These are phyloP conservation scores for Mercenaria mercenaria DNA, from an alignment of 1,140 invertebrate genomes.

Conservation along the genomic window DNA sequence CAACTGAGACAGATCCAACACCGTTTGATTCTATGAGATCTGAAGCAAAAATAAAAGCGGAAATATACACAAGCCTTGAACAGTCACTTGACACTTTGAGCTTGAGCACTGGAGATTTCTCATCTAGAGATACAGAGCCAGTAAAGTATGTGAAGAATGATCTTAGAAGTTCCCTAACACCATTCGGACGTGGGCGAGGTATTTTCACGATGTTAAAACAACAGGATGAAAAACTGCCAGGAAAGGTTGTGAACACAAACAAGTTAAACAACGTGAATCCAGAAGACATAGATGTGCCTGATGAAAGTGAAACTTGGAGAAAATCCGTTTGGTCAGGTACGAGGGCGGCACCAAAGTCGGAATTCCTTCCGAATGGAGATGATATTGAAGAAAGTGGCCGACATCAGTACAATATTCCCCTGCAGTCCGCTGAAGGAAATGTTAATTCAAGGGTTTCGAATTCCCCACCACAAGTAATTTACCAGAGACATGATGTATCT, in stretches of 20 bases:
- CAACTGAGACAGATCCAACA: neutral
- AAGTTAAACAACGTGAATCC: neutral
- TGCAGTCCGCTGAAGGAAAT: too few relatives aligned
- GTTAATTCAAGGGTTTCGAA: neutral
- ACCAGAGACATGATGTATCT: neutral
- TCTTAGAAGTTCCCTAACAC: neutral
- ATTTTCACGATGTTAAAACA: neutral
- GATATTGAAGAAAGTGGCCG: neutral
- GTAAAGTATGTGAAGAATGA: conserved; percentile 1
- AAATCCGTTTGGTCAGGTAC: neutral
- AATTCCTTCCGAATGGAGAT: neutral
- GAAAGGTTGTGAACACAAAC: neutral
- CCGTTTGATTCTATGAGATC: conserved; percentile 14
- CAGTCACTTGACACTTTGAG: neutral
- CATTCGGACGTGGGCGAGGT: conserved; percentile 31
- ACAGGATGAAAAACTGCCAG: neutral
- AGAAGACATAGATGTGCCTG: neutral
- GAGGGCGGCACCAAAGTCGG: neutral
- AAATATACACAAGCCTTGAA: neutral
- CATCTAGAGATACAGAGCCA: neutral
- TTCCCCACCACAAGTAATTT: neutral
- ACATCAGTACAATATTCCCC: too few relatives aligned
- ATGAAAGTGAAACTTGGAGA: neutral
- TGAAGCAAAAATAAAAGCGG: conserved; percentile 31
- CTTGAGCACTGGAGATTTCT: neutral